Percentiles rank a stretch among this genome's conserved stretches.
Conservation (phyloP, 1,140 invertebrate species). For the Macrobrachium nipponense region DNA sequence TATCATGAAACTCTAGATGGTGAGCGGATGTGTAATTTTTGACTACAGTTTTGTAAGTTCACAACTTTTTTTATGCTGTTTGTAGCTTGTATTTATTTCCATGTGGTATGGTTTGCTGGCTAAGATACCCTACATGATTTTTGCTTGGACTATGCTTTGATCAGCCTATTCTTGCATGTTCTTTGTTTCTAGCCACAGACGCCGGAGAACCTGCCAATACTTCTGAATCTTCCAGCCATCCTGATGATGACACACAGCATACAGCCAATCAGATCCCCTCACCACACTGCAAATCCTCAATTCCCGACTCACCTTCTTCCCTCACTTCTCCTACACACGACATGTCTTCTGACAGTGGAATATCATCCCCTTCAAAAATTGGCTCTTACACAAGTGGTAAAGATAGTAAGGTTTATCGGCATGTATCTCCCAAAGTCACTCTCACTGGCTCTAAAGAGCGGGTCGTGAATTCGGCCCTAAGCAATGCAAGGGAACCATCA, state of each 20-base stretch:
- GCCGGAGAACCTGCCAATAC: conserved; percentile 50
- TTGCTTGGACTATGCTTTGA: conserved; percentile 56
- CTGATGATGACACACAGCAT: conserved; percentile 52
- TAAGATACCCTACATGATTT: conserved; percentile 35
- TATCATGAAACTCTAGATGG: too few relatives aligned
- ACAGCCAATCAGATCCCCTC: conserved; percentile 49
- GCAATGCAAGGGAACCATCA: conserved; percentile 34
- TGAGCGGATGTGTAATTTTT: not conserved
- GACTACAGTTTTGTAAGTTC: not conserved
- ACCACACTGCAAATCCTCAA: conserved; percentile 45
- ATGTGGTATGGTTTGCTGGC: conserved; percentile 51
- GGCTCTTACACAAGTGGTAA: conserved; percentile 55
- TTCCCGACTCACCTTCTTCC: conserved; percentile 36
- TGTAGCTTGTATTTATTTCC: conserved; percentile 36
- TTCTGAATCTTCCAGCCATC: conserved; percentile 42
- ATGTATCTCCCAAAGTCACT: conserved; percentile 54
- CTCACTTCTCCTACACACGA: conserved; percentile 50
- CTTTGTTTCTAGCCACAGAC: conserved; percentile 62
- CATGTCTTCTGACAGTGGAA: conserved; percentile 56
- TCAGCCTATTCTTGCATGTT: conserved; percentile 60
- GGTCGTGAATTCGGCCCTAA: conserved; percentile 54
- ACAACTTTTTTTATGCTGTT: conserved; percentile 26
- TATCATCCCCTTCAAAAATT: conserved; percentile 50
- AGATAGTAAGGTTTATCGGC: conserved; percentile 57
- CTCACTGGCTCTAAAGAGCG: conserved; percentile 29